Percentiles rank a stretch among this genome's conserved stretches.
These are phyloP conservation scores for Oreochromis spilurus DNA, from an alignment of 2,113 vertebrate genomes.

Conservation along the genomic window DNA sequence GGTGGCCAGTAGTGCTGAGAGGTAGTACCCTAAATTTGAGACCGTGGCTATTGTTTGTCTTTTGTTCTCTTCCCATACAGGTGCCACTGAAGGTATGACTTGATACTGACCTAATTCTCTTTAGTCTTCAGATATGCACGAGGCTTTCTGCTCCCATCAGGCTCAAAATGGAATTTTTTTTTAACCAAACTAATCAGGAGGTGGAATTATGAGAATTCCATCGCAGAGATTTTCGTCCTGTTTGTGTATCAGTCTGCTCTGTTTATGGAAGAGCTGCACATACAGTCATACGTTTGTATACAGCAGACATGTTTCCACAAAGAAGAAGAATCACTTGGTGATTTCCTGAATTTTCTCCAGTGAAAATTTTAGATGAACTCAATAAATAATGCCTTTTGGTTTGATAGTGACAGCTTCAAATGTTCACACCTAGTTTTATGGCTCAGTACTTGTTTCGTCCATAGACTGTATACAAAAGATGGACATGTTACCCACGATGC, in stretches of 20 bases:
- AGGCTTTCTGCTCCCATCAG: background rate
- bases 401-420: background rate
- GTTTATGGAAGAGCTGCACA: background rate
- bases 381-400: background rate
- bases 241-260: background rate
- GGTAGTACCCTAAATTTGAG: background rate
- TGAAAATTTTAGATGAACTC: background rate
- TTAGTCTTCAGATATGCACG: background rate
- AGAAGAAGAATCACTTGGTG: background rate
- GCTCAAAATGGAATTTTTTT: background rate
- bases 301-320: background rate
- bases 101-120: background rate
- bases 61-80: constrained; percentile 9
- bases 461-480: background rate
- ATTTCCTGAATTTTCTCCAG: background rate
- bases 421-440: background rate
- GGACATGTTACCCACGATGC: background rate
- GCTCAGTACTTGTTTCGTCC: background rate
- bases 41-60: background rate
- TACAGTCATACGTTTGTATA: background rate
- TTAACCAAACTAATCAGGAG: background rate
- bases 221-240: background rate
- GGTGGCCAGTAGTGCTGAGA: constrained; percentile 3
- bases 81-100: background rate
- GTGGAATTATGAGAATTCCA: background rate